Evolutionary conservation across 1,140 invertebrate species (phyloP).

Genomic region (Leptinotarsa defecta): DNA sequence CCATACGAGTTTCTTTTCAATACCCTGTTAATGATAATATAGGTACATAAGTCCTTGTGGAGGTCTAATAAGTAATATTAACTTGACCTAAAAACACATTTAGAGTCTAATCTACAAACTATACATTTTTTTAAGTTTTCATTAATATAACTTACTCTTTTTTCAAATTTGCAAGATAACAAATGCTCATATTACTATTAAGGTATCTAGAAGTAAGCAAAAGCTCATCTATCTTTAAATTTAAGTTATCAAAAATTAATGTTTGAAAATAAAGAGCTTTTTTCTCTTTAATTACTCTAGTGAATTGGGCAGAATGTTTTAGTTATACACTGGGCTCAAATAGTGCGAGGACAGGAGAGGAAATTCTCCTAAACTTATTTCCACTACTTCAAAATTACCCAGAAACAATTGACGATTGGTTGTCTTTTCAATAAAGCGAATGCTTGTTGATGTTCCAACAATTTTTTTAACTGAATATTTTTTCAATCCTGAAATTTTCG

Average conservation of each 20-base stretch:
- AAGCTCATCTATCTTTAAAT: slow-evolving; percentile 41
- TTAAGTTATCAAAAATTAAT: slow-evolving; percentile 31
- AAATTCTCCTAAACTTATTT: too few relatives aligned
- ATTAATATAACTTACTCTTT: slow-evolving; percentile 45
- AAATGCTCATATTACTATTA: slow-evolving; percentile 47
- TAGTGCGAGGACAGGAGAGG: neutral
- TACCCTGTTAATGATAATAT: slow-evolving; percentile 30
- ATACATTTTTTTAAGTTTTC: slow-evolving; percentile 35
- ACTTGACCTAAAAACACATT: slow-evolving; percentile 15
- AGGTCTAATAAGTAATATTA: slow-evolving; percentile 44
- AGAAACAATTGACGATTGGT: too few relatives aligned
- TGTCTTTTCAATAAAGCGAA: too few relatives aligned
- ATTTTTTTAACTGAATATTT: too few relatives aligned
- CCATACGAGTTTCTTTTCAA: neutral
- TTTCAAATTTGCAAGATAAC: slow-evolving; percentile 51
- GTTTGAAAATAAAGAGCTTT: slow-evolving; percentile 26
- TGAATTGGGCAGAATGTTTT: slow-evolving; percentile 34
- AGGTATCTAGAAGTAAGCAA: slow-evolving; percentile 42
- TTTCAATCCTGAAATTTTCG: too few relatives aligned
- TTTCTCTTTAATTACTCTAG: slow-evolving; percentile 14
- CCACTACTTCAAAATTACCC: too few relatives aligned
- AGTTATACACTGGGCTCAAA: slow-evolving; percentile 2
- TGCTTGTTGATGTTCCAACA: too few relatives aligned
- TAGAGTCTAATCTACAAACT: slow-evolving; percentile 31
- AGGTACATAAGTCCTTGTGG: slow-evolving; percentile 42